Base-by-base conservation (phyloP, 2,113 vertebrate genomes). In the Lagenorhynchus albirostris region DNA sequence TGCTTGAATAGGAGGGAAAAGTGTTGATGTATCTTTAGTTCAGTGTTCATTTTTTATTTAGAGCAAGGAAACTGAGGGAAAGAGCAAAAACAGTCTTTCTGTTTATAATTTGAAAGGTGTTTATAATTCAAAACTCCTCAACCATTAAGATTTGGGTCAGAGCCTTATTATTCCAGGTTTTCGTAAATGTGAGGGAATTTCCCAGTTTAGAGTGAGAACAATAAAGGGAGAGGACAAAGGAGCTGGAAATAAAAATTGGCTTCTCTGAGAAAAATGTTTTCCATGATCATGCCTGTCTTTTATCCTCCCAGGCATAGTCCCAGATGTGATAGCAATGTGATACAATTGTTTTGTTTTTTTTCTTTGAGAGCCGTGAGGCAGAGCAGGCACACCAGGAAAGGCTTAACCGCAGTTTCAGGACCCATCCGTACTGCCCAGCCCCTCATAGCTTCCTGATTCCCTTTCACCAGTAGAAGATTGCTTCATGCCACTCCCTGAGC, bases 371-470 rank as follows among this genome's bases (percentile, higher is more conserved):
- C 20, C n/a, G 36, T 18, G 12, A 70, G 77, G 4, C 20, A 89
- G 18, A 60, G 18, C 12, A 6, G 50, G 1, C 38, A 15, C 15
- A 29, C 8, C 8, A 21, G 70, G 5, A 13, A 95, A 84, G 41
- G 55, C 21, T 77, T 76, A 47, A 14, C 29, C 50, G 18, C 11
- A 38, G 25, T 9, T 71, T 74, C 15, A 18, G 44, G 60, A n/a
- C 1, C 0, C 6, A 5, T n/a, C 25, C 3, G 11, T n/a, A 8
- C 26, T 21, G 6, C 17, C 17, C 1, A 12, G 2, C 1, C 26
- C 62, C 12, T 14, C 18, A 10, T 23, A 41, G n/a, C 3, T 83
- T 55, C 15, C 14, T 3, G 31, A 38, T 18, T 76, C 2, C 33
- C n/a, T 82, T 82, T 73, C 33, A n/a, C 33, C 20, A 14, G 8